phyloP scores from a whole-genome alignment of 2,888 invertebrate genomes.

The Fragum whitleyi region DNA sequence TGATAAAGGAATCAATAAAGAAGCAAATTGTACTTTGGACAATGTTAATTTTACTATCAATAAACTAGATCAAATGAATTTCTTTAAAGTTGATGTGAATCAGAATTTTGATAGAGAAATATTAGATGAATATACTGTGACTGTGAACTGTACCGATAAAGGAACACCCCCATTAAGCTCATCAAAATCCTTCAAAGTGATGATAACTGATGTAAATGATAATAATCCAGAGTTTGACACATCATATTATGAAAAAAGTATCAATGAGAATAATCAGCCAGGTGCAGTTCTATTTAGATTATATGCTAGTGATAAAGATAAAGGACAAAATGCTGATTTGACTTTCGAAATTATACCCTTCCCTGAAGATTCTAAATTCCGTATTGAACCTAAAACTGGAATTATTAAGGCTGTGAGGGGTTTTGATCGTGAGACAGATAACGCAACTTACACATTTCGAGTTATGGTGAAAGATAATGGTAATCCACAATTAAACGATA shows the following conservation, averaged over 20 bases:
- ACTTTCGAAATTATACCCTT: slow-evolving; percentile 56
- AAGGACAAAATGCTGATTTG: slow-evolving; percentile 58
- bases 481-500: slow-evolving; percentile 36
- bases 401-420: slow-evolving; percentile 60
- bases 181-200: slow-evolving; percentile 70
- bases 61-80: slow-evolving; percentile 54
- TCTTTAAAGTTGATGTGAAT: slow-evolving; percentile 85
- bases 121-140: slow-evolving; percentile 67
- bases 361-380: slow-evolving; percentile 42
- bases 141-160: slow-evolving; percentile 88
- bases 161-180: slow-evolving; percentile 70
- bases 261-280: slow-evolving; percentile 71
- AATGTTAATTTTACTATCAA: slow-evolving; percentile 54
- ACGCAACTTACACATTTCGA: slow-evolving; percentile 62
- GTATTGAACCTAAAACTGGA: slow-evolving; percentile 62
- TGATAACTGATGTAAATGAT: slow-evolving; percentile 94
- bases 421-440: slow-evolving; percentile 70
- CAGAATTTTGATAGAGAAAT: slow-evolving; percentile 75
- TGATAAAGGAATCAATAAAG: slow-evolving; percentile 76
- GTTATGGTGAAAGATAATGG: slow-evolving; percentile 67
- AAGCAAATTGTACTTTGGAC: slow-evolving; percentile 74
- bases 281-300: slow-evolving; percentile 90
- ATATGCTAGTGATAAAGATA: slow-evolving; percentile 90
- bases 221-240: slow-evolving; percentile 93
- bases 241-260: slow-evolving; percentile 60